Evolutionary conservation across 1,140 invertebrate genomes (phyloP).

Genomic region (Drosophila rufa): DNA sequence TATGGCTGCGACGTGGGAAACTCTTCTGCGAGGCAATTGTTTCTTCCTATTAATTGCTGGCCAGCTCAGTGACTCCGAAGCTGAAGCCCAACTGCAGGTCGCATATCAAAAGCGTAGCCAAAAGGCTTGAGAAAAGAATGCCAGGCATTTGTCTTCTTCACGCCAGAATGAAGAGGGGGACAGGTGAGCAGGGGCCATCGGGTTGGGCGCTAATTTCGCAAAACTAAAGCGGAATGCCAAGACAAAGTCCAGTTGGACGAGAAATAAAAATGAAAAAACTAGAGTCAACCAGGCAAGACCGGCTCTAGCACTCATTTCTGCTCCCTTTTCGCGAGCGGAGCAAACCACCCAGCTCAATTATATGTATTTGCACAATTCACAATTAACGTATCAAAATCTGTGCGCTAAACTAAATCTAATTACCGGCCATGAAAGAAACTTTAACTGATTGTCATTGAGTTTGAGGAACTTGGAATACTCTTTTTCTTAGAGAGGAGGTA

Average conservation of each 20-base stretch:
- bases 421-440: slow-evolving; percentile 46
- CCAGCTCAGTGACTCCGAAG: slow-evolving; percentile 16
- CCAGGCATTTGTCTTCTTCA: slow-evolving; percentile 80
- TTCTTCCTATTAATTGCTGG: slow-evolving; percentile 65
- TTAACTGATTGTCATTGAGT: background rate
- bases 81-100: slow-evolving; percentile 37
- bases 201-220: slow-evolving; percentile 68
- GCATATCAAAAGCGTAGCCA: slow-evolving; percentile 78
- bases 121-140: slow-evolving; percentile 81
- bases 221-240: slow-evolving; percentile 70
- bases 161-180: slow-evolving; percentile 58
- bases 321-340: slow-evolving; percentile 6
- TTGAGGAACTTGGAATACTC: slow-evolving; percentile 1
- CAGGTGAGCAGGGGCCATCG: slow-evolving; percentile 6
- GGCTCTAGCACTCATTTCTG: slow-evolving; percentile 18
- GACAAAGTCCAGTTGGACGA: slow-evolving; percentile 7
- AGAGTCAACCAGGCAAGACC: slow-evolving; percentile 66
- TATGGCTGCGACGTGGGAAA: slow-evolving; percentile 64
- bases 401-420: slow-evolving; percentile 79
- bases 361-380: slow-evolving; percentile 77
- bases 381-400: slow-evolving; percentile 83
- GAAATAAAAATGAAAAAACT: slow-evolving; percentile 12
- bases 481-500: too few relatives aligned
- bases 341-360: slow-evolving; percentile 61
- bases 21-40: slow-evolving; percentile 40